These are phyloP conservation scores for Oceanites oceanicus DNA, from an alignment of 2,113 vertebrate genomes.

Conservation along the genomic window DNA sequence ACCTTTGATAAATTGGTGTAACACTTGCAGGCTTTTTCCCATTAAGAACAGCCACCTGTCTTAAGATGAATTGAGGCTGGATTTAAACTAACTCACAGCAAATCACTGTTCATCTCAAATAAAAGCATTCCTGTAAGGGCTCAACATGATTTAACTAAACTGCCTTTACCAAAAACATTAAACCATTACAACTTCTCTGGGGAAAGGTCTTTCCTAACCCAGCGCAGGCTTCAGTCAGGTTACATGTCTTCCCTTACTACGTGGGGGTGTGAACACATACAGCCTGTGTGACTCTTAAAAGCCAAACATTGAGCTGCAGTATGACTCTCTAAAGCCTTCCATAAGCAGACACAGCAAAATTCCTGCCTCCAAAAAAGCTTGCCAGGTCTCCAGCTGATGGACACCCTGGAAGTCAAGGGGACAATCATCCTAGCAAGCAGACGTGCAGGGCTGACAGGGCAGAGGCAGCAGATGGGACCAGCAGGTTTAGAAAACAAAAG, in stretches of 20 bases:
- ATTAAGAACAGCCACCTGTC: background rate
- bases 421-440: background rate
- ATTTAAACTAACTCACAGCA: background rate
- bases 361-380: background rate
- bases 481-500: background rate
- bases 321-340: background rate
- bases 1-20: background rate
- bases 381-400: background rate
- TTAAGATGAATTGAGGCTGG: background rate
- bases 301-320: background rate
- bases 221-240: background rate
- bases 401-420: background rate
- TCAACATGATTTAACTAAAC: background rate
- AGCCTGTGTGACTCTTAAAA: rapidly evolving
- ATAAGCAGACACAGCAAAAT: background rate
- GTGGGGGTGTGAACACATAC: background rate
- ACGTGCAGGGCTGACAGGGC: rapidly evolving
- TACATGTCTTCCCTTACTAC: background rate
- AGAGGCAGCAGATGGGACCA: background rate
- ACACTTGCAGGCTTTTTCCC: background rate
- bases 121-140: background rate
- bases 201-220: background rate
- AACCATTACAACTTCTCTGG: background rate
- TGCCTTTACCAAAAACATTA: background rate
- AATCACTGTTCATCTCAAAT: background rate